Base-by-base conservation (phyloP, 92 coral and sea anemone species). In the Epizoanthus scotinus region DNA sequence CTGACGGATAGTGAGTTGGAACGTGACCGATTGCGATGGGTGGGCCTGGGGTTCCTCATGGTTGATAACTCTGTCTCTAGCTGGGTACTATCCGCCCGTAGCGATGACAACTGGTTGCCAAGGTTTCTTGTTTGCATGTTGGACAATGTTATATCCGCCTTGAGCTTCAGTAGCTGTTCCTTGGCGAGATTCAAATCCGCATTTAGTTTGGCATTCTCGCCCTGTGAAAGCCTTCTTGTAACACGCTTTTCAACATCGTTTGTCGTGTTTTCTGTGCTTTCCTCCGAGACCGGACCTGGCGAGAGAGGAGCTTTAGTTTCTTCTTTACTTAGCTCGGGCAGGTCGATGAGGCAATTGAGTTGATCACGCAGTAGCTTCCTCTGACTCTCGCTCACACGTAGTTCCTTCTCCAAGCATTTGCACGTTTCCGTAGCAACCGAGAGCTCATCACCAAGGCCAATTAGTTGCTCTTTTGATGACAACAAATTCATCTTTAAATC, bases 151-250 rank as follows among this genome's bases (percentile, higher is more conserved):
- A 96, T 80, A 68, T 96, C 96, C 4, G 95, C 90, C 54, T 94
- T 96, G 61, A 96, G 89, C 40, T 93, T 93, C 22, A 94, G 68
- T 3, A 96, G 94, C 78, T 94, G 94, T 26, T 96, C 98, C 65
- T 94, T 96, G 0, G 99, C 99, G 57, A 89, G 84, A 27, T 82
- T 71, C 70, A 96, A 66, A 68, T 96, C 99, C 24, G 89, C 83
- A 59, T 94, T 96, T 14, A 96, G 83, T 29, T 90, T 89, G 63
- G 87, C 90, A 65, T 96, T 87, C 66, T 89, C 93, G 14, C 77
- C 92, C 57, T 74, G 71, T 2, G 77, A 78, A 67, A 7, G 81
- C 68, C 15, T 57, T 54, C 10, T 22, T 1, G 12, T 47, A 55
- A 63, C 79, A 50, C 5, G 29, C 25, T 20, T 56, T 50, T 25